Evolutionary conservation across 2,113 vertebrate genomes (phyloP), one percentile per base, ranked within the genome.

Genomic region (Epinephelus fuscoguttatus): DNA sequence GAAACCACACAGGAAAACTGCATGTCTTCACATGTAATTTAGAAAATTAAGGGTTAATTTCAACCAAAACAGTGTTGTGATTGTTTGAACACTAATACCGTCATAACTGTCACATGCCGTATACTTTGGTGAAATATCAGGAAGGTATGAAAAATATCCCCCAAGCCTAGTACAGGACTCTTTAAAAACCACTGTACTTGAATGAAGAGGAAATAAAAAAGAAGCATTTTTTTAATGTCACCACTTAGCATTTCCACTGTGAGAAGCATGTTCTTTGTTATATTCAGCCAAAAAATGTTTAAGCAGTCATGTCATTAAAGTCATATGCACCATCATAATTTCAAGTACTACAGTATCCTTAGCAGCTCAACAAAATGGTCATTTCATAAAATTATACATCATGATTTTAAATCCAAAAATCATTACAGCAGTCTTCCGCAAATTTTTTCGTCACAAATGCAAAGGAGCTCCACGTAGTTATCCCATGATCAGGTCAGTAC

Each of bases 331-430:
- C 11, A 52, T 15, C 10, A 57, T 33, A 5, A 0, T 37, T 55
- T 61, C 5, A 69, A 23, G 55, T 37, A 50, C 1, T 6, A 50
- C 19, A 17, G n/a, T 59, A 40, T 49, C 40, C 21, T 40, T 27
- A 61, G 47, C 47, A 70, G 15, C n/a, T 4, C 23, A 71, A n/a
- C 21, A 8, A 25, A 61, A 25, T 47, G 8, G 4, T 50, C 1
- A 30, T 45, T 37, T 25, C 0, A 60, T 75, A 0, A 64, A 64
- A 21, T 49, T 0, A 14, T 13, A 53, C 14, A 56, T 33, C 27
- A 63, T 40, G 17, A 0, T 37, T 68, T 37, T 13, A 27, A 15
- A 45, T n/a, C 21, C 11, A 25, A 37, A 67, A 49, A 61, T 19
- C 23, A 64, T 60, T 42, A 59, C 21, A 49, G 59, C 17, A 55